Evolutionary conservation across 1,140 invertebrate genomes (phyloP).

Genomic region (Triops cancriformis): DNA sequence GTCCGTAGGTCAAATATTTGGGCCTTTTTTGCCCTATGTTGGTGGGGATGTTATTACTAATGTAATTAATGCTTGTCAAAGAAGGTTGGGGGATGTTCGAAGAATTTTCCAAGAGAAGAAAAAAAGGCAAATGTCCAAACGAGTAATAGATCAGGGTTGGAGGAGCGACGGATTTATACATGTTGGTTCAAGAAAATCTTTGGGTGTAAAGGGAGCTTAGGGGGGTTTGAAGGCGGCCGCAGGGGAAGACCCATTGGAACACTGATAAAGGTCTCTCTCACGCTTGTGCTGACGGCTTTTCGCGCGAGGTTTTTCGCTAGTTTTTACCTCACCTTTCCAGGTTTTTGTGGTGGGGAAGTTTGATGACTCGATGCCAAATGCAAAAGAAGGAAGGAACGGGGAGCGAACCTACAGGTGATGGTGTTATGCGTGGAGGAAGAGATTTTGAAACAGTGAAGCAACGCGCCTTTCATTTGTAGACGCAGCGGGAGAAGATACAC

Average conservation of each 20-base stretch:
- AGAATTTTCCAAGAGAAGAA: not conserved
- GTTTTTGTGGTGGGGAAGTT: not conserved
- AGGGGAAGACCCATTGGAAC: not conserved
- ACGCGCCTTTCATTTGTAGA: conserved; percentile 1
- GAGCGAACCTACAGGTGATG: not conserved
- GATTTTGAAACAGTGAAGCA: not conserved
- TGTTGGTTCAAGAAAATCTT: not conserved
- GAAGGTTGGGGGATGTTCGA: not conserved
- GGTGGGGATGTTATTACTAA: not conserved
- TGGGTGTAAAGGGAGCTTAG: not conserved
- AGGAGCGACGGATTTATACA: not conserved
- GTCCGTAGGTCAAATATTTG: not conserved
- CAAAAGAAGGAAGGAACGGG: not conserved
- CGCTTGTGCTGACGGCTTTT: not conserved
- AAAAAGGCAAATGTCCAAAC: not conserved
- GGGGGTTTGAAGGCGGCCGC: not conserved
- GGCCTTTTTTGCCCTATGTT: not conserved
- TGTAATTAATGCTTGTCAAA: conserved; percentile 4
- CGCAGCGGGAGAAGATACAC: not conserved
- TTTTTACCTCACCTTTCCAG: not conserved
- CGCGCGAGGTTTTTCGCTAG: not conserved
- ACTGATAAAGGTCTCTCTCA: not conserved
- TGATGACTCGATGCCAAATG: conserved; percentile 3
- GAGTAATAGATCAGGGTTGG: not conserved
- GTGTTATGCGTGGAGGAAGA: not conserved